Evolutionary conservation across 1,140 invertebrate species (phyloP), one percentile per base, ranked within the genome.

Genomic region (Daktulosphaira vitifoliae): DNA sequence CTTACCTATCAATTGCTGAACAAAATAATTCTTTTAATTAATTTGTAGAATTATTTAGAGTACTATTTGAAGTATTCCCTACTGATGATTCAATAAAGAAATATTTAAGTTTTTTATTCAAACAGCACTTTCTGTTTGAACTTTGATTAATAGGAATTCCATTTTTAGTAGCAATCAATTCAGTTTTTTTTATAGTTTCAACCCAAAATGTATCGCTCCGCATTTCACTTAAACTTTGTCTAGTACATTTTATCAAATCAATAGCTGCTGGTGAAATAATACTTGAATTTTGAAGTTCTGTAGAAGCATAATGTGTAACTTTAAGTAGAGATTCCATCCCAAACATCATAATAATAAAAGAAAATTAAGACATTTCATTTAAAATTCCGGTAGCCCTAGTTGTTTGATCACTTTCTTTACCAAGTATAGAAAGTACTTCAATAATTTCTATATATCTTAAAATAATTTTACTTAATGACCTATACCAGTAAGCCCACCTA

Each of bases 221-320:
- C 46, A 49, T 49, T 49, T 49, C 46, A 49, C 25, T 49, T 49
- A 49, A 49, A 25, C 46, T 49, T 49, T 49, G 46, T 49, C 46
- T 49, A 49, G 46, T 25, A 49, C 46, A 49, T 25, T 49, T 49
- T 49, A 49, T 49, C 46, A 49, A 6, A 49, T 49, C 46, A 49
- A 49, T 49, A 49, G 13, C 46, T 49, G 20, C 16, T n/a, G 16
- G 23, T 25, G 25, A 16, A 16, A 49, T 49, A 7, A 49, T 16
- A 49, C 16, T 49, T 9, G 44, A 48, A 48, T 22, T 48, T 22
- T 48, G 44, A 16, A 48, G 18, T 16, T 48, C 44, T 16, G n/a
- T 16, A 48, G 44, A 48, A 16, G 11, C 20, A 23, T 22, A 48
- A 48, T 48, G 46, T 48, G 23, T 23, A 48, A 48, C 20, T 48